Evolutionary conservation across 2,888 invertebrate genomes (phyloP).

Genomic region (Zygothrica quintamaculata): DNA sequence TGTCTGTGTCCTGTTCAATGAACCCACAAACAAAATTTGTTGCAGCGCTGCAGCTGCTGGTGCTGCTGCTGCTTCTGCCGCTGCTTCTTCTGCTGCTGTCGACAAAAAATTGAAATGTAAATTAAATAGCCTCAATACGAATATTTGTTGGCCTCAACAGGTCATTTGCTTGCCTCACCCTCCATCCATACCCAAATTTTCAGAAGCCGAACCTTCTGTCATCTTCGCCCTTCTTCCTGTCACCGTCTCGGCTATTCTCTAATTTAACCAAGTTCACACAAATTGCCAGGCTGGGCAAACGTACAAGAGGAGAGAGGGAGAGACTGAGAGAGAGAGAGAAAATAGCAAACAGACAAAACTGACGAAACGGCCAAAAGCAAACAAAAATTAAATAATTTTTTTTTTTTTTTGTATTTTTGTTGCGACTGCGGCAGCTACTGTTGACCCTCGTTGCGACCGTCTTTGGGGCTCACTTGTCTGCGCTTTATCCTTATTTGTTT

Average conservation of each 20-base stretch:
- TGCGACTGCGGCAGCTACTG: slow-evolving; percentile 17
- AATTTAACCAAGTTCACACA: slow-evolving; percentile 3
- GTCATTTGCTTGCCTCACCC: slow-evolving; percentile 1
- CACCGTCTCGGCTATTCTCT: neutral
- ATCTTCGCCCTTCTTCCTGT: no score
- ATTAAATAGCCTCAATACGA: slow-evolving; percentile 13
- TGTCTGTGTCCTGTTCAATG: slow-evolving; percentile 52
- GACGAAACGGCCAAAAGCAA: slow-evolving; percentile 56
- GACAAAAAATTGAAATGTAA: slow-evolving; percentile 29
- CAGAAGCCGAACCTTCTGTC: no score
- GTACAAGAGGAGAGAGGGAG: slow-evolving; percentile 23
- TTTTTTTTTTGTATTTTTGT: slow-evolving; percentile 24
- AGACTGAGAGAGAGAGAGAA: slow-evolving; percentile 53
- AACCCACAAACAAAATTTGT: slow-evolving; percentile 28
- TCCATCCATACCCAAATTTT: no score
- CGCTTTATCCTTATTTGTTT: slow-evolving; percentile 35
- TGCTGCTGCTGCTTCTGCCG: no score
- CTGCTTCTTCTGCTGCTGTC: slow-evolving; percentile 54
- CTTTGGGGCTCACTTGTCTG: slow-evolving; percentile 18
- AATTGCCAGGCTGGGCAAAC: slow-evolving; percentile 20
- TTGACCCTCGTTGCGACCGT: slow-evolving; percentile 33
- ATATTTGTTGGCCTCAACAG: slow-evolving; percentile 16
- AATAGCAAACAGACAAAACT: slow-evolving; percentile 45
- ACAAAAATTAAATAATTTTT: slow-evolving; percentile 73
- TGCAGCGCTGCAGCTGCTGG: slow-evolving; percentile 48